phyloP scores from a whole-genome alignment of 1,140 invertebrate genomes.

The Hylyphantes graminicola region DNA sequence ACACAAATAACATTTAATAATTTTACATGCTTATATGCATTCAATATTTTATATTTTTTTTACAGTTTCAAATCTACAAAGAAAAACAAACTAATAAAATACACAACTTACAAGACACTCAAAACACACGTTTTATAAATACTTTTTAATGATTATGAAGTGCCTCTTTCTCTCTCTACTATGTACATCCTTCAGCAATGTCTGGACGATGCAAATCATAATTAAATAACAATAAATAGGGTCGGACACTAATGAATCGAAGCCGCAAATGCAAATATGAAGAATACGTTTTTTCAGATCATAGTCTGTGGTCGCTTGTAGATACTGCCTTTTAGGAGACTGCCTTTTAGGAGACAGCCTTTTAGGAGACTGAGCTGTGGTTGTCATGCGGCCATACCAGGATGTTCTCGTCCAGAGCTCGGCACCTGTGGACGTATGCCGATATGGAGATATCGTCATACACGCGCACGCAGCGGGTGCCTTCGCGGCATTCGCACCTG shows the following conservation, averaged over 20 bases:
- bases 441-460: slow-evolving; percentile 49
- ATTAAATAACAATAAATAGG: slow-evolving; percentile 58
- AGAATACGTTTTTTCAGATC: slow-evolving; percentile 36
- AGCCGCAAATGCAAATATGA: slow-evolving; percentile 36
- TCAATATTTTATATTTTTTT: no score
- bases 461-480: slow-evolving; percentile 26
- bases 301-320: neutral
- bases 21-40: no score
- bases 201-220: slow-evolving; percentile 20
- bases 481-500: slow-evolving; percentile 40
- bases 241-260: slow-evolving; percentile 19
- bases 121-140: slow-evolving; percentile 27
- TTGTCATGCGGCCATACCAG: slow-evolving; percentile 37
- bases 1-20: no score
- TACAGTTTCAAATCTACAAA: no score
- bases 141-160: slow-evolving; percentile 58
- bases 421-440: slow-evolving; percentile 43
- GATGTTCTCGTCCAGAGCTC: slow-evolving; percentile 14
- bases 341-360: neutral
- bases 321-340: neutral
- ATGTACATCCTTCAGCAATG: slow-evolving; percentile 41
- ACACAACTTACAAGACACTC: neutral
- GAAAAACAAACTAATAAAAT: no score
- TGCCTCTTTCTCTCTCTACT: slow-evolving; percentile 33
- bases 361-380: neutral